Base-by-base conservation (phyloP, 2,113 vertebrate species). In the Cololabis saira region DNA sequence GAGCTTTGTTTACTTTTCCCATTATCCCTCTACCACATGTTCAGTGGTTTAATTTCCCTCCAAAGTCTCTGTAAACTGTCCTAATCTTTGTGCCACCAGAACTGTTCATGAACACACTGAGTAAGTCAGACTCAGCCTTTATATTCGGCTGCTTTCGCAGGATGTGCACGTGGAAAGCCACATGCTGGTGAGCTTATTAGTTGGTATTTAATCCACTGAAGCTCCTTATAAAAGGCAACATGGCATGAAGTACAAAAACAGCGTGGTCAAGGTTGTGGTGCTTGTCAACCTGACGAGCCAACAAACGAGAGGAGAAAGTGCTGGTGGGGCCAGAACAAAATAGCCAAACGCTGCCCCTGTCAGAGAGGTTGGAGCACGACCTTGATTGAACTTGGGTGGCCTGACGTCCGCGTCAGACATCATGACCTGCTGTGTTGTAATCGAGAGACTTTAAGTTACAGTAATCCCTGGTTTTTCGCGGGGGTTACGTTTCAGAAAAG, bases 221-320 rank as follows among this genome's bases (percentile, higher is more conserved):
- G 68, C 82, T 75, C 81, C 69, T 76, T 85, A 71, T 81, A 81
- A 87, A 85, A 75, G 80, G 63, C 69, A 84, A 78, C 75, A 74
- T 78, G 65, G 65, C 61, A 71, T 59, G 74, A 64, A 18, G 12
- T 50, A 22, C 48, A 50, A 50, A 82, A 67, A 72, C 61, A 61
- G 69, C 30, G 11, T 41, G 69, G 81, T 63, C 55, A 63, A 74
- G 71, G 52, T 73, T 64, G 71, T 13, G 42, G 49, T 81, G 59
- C 68, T 3, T 71, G 74, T 75, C 65, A 12, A 8, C 56, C 61
- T 63, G 80, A 80, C 78, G 54, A 65, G 48, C 33, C 58, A 12
- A 14, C 3, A 4, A 78, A 59, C 74, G 41, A 72, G 71, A 56
- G 43, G 43, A 21, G 61, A 62, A 30, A 62, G 49, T 49, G 24